A percentile compares a stretch with the other conserved stretches of the same genome.
Evolutionary conservation across 2,797 vertebrate species (phyloP).

Genomic region (Pangasius larnaudii): DNA sequence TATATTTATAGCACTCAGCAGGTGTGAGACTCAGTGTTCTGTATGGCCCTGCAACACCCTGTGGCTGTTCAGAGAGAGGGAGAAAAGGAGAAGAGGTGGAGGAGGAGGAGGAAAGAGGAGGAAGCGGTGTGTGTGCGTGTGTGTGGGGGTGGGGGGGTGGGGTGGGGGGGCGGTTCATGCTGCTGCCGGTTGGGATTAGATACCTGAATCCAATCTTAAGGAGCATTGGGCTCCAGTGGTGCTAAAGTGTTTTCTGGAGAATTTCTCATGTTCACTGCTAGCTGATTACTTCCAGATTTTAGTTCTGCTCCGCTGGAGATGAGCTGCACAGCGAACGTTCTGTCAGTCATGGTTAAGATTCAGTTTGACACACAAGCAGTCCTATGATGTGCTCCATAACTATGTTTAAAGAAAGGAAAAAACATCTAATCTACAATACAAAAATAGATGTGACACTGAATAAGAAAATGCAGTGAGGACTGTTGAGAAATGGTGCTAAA

Average conservation of each 20-base stretch:
- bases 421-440: constrained; percentile 45
- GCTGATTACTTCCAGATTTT: constrained; percentile 99
- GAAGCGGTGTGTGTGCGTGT: too few relatives aligned
- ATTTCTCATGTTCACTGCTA: constrained; percentile 91
- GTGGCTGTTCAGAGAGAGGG: constrained; percentile 81
- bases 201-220: constrained; percentile 95
- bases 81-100: constrained; percentile 60
- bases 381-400: constrained; percentile 72
- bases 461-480: constrained; percentile 27
- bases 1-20: constrained; percentile 96
- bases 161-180: constrained; percentile 58
- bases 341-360: constrained; percentile 86
- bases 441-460: constrained; percentile 48
- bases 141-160: constrained; percentile 56
- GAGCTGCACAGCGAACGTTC: constrained; percentile 82
- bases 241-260: constrained; percentile 93
- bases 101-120: constrained; percentile 65
- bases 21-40: constrained; percentile 85
- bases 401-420: constrained; percentile 61
- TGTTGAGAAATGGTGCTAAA: constrained; percentile 37
- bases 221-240: constrained; percentile 91
- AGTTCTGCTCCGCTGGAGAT: constrained; percentile 92
- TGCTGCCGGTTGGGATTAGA: constrained; percentile 91
- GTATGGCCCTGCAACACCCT: constrained; percentile 88
- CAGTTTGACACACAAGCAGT: constrained; percentile 74